These are phyloP conservation scores for Malacoctenus gilli DNA, from an alignment of 2,797 vertebrate genomes.

Conservation along the genomic window DNA sequence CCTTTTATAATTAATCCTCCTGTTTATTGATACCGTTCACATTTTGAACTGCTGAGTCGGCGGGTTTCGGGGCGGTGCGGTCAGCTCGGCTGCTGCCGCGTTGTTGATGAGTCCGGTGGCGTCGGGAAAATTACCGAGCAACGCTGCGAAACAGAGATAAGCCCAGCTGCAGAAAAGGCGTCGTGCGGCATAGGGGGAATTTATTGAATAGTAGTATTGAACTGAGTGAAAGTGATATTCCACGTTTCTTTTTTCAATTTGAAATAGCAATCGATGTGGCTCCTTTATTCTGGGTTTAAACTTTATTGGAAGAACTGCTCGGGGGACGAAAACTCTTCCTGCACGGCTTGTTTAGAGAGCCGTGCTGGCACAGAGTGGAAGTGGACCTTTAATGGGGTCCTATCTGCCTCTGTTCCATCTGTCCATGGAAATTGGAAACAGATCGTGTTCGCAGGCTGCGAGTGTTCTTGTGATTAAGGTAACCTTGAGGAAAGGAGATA, in stretches of 20 bases:
- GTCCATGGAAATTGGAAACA: conserved; percentile 16
- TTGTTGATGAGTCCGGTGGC: conserved; percentile 30
- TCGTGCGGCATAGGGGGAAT: conserved; percentile 2
- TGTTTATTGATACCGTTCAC: conserved; percentile 59
- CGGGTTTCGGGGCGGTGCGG: conserved; percentile 7
- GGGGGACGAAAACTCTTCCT: background rate
- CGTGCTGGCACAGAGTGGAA: conserved; percentile 3
- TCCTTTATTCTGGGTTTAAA: background rate
- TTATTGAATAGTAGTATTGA: conserved; percentile 16
- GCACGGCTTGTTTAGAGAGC: background rate
- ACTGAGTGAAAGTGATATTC: conserved; percentile 14
- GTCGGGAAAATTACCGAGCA: conserved; percentile 23
- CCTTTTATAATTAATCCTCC: conserved; percentile 51
- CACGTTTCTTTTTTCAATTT: conserved; percentile 13
- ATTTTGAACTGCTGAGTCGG: conserved; percentile 46
- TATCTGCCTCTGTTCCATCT: background rate
- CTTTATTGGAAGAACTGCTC: conserved; percentile 1
- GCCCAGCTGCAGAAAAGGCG: conserved; percentile 5
- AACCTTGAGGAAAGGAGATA: conserved; percentile 51
- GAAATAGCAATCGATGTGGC: conserved; percentile 11
- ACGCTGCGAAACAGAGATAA: conserved; percentile 47
- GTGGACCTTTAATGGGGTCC: conserved; percentile 8
- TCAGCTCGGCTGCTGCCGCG: conserved; percentile 46
- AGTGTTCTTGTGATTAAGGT: conserved; percentile 31
- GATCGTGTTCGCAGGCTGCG: conserved; percentile 3